Conservation (phyloP, 2,797 vertebrate genomes). For the Triplophysa bombifrons region DNA sequence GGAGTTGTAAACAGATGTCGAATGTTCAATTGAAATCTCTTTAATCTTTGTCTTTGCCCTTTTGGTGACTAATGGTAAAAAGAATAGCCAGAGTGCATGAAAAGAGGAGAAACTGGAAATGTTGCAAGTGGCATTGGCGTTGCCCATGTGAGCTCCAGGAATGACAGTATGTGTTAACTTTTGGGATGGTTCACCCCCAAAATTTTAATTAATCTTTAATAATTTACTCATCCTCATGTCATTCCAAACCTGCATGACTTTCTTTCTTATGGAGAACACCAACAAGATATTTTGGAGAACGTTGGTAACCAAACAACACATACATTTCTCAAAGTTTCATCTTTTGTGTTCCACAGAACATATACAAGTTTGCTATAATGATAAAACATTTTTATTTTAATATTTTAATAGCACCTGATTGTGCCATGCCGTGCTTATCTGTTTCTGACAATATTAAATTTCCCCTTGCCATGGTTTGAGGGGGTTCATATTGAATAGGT, state of each 20-base stretch:
- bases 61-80: background rate
- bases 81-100: background rate
- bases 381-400: background rate
- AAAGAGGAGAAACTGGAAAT: background rate
- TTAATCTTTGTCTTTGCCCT: slow-evolving; percentile 3
- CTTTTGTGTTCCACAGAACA: too few relatives aligned
- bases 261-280: too few relatives aligned
- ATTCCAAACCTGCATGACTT: too few relatives aligned
- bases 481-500: slow-evolving; percentile 31
- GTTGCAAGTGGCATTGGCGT: background rate
- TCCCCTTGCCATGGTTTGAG: slow-evolving; percentile 23
- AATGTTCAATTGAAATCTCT: slow-evolving; percentile 15
- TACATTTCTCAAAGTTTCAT: too few relatives aligned
- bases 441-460: slow-evolving; percentile 46
- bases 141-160: background rate
- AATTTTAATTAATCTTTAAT: too few relatives aligned
- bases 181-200: background rate
- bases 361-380: background rate
- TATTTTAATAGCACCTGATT: background rate
- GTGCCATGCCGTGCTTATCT: slow-evolving; percentile 13
- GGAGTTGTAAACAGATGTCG: slow-evolving; percentile 34
- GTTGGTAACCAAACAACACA: too few relatives aligned
- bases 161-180: background rate
- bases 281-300: too few relatives aligned
- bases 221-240: too few relatives aligned